Evolutionary conservation across 64 coral and sea anemone species (phyloP).

Genomic region (Cladopsammia gracilis): DNA sequence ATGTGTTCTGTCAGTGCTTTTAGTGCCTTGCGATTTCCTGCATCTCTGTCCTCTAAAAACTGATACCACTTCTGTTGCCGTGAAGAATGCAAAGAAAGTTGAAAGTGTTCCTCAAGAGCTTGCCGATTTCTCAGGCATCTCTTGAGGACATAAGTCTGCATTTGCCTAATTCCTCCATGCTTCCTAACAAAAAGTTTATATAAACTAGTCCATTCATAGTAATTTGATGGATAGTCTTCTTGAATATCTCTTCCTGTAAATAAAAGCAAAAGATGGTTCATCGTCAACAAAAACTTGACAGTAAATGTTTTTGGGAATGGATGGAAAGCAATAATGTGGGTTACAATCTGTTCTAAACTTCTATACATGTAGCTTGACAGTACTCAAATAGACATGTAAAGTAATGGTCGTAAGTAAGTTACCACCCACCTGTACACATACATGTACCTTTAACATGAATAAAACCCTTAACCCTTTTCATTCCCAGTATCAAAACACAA

Average conservation of each 20-base stretch:
- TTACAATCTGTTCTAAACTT: too few relatives aligned
- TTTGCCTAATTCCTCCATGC: constrained; percentile 93
- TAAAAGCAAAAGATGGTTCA: constrained; percentile 6
- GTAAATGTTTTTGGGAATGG: too few relatives aligned
- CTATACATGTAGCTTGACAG: too few relatives aligned
- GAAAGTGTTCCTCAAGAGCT: constrained; percentile 98
- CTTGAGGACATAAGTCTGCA: constrained; percentile 99
- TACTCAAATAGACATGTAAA: too few relatives aligned
- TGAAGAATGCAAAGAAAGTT: constrained; percentile 95
- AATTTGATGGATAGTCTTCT: constrained; percentile 91
- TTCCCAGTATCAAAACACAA: too few relatives aligned
- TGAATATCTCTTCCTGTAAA: constrained; percentile 74
- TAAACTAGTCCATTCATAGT: constrained; percentile 99
- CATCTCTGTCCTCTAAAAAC: constrained; percentile 97
- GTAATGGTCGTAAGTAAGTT: too few relatives aligned
- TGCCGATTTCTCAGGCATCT: constrained; percentile 97
- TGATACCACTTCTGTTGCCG: constrained; percentile 99
- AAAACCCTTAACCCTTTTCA: too few relatives aligned
- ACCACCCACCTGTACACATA: too few relatives aligned
- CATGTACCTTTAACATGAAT: too few relatives aligned
- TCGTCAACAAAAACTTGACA: neutral
- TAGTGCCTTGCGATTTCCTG: constrained; percentile 93
- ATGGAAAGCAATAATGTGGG: too few relatives aligned
- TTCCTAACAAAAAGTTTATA: constrained; percentile 99
- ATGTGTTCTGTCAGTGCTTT: constrained; percentile 99